Evolutionary conservation across 1,140 invertebrate genomes (phyloP), one percentile per base, ranked within the genome.

Genomic region (Hestina assimilis): DNA sequence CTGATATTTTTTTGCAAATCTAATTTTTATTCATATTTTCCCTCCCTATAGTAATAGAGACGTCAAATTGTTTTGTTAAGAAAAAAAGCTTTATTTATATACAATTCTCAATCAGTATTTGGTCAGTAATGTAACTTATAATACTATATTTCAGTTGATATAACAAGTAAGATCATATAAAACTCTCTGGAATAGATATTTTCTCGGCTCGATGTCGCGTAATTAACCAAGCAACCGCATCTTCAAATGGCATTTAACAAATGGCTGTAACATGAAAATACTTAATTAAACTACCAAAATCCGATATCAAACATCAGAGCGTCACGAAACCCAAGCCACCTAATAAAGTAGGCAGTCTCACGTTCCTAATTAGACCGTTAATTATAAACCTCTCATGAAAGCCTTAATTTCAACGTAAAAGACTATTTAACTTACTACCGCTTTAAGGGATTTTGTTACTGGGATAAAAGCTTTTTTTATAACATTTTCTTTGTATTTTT

Each of bases 261-360:
- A 77, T 54, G 56, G 54, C 24, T 59, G 69, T 71, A 72, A 77
- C 72, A 72, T 73, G 73, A 78, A 80, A 75, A 80, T 74, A 63
- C 57, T 78, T 87, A 84, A 87, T 84, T 87, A 87, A 84, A 77
- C 76, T 76, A 81, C 77, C 81, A 83, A 86, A 87, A 87, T 79
- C 81, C 79, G 81, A 87, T 86, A 84, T 78, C 74, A 71, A 58
- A 65, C 67, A 70, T 75, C 69, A 66, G 68, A 66, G 59, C 70
- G 75, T 79, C 78, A 78, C 76, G 76, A 80, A 73, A 71, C 70
- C 55, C 31, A 35, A 35, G 31, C 68, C 67, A 70, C 68, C 75
- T 84, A 82, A 83, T 83, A 87, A 87, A 83, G 69, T 72, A 72
- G 31, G 14, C 31, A 75, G 70, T 79, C 77, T 85, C 83, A 77